Conservation (phyloP, 2,113 vertebrate species). For the Atrichornis clamosus region DNA sequence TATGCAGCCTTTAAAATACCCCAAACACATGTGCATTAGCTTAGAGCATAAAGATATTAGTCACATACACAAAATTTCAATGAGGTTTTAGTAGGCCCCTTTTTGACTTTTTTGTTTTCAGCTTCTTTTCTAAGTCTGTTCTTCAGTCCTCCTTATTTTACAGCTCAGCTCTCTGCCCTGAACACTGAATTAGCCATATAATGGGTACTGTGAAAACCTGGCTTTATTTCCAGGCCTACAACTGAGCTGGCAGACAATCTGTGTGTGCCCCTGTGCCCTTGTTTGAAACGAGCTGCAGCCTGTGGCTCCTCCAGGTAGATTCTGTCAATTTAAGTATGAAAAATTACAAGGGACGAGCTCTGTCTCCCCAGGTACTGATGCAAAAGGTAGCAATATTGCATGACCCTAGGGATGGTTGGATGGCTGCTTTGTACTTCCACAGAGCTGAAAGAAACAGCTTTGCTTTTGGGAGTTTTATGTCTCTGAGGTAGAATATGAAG, state of each 20-base stretch:
- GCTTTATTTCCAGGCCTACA: conserved; percentile 19
- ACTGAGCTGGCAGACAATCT: neutral
- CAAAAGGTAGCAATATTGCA: conserved; percentile 11
- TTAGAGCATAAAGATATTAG: neutral
- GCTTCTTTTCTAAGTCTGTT: neutral
- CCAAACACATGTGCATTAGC: neutral
- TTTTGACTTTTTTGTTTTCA: neutral
- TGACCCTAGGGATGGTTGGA: neutral
- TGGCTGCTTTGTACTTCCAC: conserved; percentile 58
- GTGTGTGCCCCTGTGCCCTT: neutral
- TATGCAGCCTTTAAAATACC: neutral
- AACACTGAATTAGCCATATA: neutral
- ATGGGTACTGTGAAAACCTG: neutral
- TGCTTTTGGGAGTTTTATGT: conserved; percentile 59
- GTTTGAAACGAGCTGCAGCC: conserved; percentile 22
- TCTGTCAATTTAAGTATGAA: conserved; percentile 16
- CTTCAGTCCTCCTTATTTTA: neutral
- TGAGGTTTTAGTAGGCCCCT: neutral
- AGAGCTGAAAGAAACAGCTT: conserved; percentile 52
- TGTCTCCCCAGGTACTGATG: conserved; percentile 33
- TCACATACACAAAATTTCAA: neutral
- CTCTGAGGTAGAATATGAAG: conserved; percentile 72
- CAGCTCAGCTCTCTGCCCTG: neutral
- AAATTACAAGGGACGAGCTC: conserved; percentile 17
- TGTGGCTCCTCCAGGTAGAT: conserved; percentile 9